phyloP scores from a whole-genome alignment of 2,113 vertebrate genomes.

The Nasalis larvatus region DNA sequence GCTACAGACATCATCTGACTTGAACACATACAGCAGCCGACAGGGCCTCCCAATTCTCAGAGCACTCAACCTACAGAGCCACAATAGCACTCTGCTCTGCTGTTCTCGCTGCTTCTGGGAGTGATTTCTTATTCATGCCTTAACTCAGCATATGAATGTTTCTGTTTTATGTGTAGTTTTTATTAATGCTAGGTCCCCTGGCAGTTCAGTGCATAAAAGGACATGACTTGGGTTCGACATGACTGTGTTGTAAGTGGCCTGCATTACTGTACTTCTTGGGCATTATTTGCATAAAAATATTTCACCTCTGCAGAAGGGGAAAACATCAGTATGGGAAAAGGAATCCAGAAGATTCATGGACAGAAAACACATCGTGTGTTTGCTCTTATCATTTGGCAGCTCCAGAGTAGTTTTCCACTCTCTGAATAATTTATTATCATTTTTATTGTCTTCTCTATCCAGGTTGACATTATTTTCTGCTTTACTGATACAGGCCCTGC shows the following conservation, averaged over 20 bases:
- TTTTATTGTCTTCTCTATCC: neutral
- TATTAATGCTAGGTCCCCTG: constrained; percentile 46
- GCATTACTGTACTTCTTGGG: constrained; percentile 36
- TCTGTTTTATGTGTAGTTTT: constrained; percentile 43
- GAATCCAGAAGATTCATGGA: neutral
- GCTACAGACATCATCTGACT: neutral
- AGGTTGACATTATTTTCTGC: neutral
- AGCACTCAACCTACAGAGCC: neutral
- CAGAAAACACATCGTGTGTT: neutral
- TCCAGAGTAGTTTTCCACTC: neutral
- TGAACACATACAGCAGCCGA: neutral
- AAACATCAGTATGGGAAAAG: constrained; percentile 41
- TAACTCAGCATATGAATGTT: neutral
- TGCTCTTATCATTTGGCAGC: neutral
- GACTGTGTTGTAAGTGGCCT: constrained; percentile 35
- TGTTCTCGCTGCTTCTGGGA: neutral
- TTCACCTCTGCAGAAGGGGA: constrained; percentile 16
- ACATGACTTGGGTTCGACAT: constrained; percentile 48
- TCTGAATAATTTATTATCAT: neutral
- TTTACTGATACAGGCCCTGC: neutral
- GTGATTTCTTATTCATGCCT: neutral
- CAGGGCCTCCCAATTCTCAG: neutral
- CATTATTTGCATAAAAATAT: constrained; percentile 23
- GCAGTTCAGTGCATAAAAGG: constrained; percentile 34
- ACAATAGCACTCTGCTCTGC: rapidly evolving